Evolutionary conservation across 2,888 invertebrate genomes (phyloP).

Genomic region (Diarsia dahlii): DNA sequence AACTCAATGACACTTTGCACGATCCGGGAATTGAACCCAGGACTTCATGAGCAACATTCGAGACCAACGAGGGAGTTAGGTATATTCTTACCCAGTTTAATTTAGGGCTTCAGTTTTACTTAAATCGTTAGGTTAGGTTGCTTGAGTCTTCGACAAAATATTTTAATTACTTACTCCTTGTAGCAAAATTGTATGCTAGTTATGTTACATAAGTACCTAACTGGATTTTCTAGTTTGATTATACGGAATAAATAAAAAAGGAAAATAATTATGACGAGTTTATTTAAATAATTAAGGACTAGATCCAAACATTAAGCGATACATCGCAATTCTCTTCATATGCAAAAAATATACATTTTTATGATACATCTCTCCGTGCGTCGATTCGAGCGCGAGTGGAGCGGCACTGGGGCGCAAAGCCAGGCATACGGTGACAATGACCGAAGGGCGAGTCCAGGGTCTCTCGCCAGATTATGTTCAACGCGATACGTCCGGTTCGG

Average conservation of each 20-base stretch:
- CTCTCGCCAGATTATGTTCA: conserved; percentile 80
- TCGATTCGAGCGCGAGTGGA: conserved; percentile 74
- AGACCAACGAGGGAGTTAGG: too few species aligned
- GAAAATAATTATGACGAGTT: conserved; percentile 71
- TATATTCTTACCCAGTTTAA: conserved; percentile 3
- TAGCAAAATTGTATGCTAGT: neutral
- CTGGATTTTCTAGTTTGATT: conserved; percentile 1
- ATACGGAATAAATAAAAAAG: conserved; percentile 39
- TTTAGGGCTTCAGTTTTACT: neutral
- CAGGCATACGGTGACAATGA: conserved; percentile 78
- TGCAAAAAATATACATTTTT: conserved; percentile 80
- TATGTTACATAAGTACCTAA: neutral
- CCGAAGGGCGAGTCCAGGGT: conserved; percentile 85
- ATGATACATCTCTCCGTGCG: conserved; percentile 82
- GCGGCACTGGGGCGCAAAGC: conserved; percentile 75
- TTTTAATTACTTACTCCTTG: neutral
- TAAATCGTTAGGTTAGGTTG: neutral
- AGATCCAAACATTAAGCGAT: conserved; percentile 85
- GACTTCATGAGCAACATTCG: too few species aligned
- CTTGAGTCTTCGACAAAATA: neutral
- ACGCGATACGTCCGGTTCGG: conserved; percentile 88
- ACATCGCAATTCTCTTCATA: conserved; percentile 84
- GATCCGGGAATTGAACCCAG: too few species aligned
- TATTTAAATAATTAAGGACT: conserved; percentile 83
- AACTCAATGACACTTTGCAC: too few species aligned